Percentiles rank a stretch among this genome's conserved stretches.
Conservation (phyloP, 2,888 invertebrate species). For the Schizaphis graminum region DNA sequence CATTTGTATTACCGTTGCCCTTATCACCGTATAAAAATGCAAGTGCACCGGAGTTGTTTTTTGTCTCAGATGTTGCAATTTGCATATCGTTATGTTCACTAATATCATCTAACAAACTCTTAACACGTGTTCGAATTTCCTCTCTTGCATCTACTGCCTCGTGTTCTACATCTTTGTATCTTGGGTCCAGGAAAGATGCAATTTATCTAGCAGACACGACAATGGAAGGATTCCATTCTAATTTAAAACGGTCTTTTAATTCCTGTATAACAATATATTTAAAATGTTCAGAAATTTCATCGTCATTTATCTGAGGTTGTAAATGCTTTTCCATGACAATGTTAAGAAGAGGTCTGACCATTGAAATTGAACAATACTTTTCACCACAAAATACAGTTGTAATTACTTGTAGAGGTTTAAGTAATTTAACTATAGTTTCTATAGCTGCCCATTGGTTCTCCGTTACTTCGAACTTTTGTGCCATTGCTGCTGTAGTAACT, state of each 20-base stretch:
- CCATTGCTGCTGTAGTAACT: neutral
- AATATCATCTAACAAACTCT: neutral
- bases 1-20: neutral
- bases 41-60: neutral
- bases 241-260: neutral
- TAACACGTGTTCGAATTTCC: neutral
- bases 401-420: conserved; percentile 17
- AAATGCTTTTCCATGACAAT: conserved; percentile 16
- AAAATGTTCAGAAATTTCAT: conserved; percentile 30
- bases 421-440: neutral
- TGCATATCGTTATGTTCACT: neutral
- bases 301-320: neutral
- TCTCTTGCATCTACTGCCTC: too few species aligned
- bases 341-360: neutral
- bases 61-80: neutral
- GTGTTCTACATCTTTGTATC: too few species aligned
- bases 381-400: conserved; percentile 22
- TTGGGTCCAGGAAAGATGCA: too few species aligned
- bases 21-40: neutral
- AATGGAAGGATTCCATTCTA: neutral
- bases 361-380: conserved; percentile 4
- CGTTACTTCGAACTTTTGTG: neutral
- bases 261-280: conserved; percentile 29
- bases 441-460: neutral
- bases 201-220: neutral